phyloP scores from a whole-genome alignment of 2,888 invertebrate species.

The Drosophila mettleri region DNA sequence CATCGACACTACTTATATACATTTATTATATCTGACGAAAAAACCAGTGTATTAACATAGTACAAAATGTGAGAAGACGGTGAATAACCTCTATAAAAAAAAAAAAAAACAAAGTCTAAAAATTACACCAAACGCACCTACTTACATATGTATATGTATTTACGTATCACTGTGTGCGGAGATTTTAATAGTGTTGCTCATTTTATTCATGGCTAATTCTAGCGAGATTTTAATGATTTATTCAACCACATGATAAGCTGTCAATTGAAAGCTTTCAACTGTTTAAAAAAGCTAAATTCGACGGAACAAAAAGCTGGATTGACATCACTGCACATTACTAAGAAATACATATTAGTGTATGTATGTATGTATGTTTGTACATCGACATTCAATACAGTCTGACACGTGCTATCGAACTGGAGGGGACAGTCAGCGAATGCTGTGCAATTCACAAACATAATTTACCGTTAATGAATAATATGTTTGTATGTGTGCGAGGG shows the following conservation, averaged over 20 bases:
- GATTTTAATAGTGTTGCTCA: background rate
- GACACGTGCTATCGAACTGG: slow-evolving; percentile 50
- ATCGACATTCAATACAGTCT: slow-evolving; percentile 14
- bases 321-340: slow-evolving; percentile 1
- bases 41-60: background rate
- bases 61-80: background rate
- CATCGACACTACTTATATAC: slow-evolving; percentile 6
- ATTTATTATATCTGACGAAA: slow-evolving; percentile 16
- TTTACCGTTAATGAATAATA: slow-evolving; percentile 54
- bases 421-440: background rate
- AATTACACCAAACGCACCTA: background rate
- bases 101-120: background rate
- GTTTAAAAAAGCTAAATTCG: background rate
- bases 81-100: slow-evolving; percentile 25
- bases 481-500: background rate
- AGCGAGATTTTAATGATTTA: background rate
- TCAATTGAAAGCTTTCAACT: background rate
- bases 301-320: background rate
- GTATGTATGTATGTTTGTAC: background rate
- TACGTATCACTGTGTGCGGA: background rate
- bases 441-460: slow-evolving; percentile 16
- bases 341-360: background rate
- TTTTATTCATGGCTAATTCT: background rate
- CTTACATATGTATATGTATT: background rate
- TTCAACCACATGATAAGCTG: background rate